phyloP scores from a whole-genome alignment of 2,888 invertebrate species.

The Limenitis camilla region DNA sequence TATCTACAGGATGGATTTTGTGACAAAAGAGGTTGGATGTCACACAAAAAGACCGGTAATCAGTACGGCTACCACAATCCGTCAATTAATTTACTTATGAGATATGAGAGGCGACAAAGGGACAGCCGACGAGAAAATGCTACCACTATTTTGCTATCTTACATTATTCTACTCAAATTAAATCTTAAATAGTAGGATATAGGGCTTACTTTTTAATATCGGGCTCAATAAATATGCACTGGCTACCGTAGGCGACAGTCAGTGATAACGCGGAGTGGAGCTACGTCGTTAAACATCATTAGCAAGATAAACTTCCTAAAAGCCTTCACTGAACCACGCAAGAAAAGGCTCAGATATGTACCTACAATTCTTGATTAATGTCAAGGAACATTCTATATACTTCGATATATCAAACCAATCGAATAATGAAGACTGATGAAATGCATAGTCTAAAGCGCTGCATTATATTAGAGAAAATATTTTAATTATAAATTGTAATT shows the following conservation, averaged over 20 bases:
- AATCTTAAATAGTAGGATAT: conserved; percentile 32
- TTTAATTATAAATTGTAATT: too few species aligned
- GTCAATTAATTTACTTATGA: conserved; percentile 61
- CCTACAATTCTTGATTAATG: conserved; percentile 40
- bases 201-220: conserved; percentile 31
- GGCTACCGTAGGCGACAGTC: conserved; percentile 64
- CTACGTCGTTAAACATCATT: conserved; percentile 70
- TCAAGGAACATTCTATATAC: conserved; percentile 25
- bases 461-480: not conserved
- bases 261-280: conserved; percentile 55
- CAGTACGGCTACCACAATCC: conserved; percentile 57
- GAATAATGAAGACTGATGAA: not conserved
- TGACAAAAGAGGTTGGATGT: conserved; percentile 54
- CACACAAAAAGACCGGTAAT: conserved; percentile 55
- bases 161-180: conserved; percentile 24
- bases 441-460: not conserved
- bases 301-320: conserved; percentile 67
- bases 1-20: conserved; percentile 38
- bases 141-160: conserved; percentile 35
- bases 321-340: conserved; percentile 49
- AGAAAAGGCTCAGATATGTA: conserved; percentile 48
- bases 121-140: conserved; percentile 44
- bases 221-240: conserved; percentile 34
- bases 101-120: conserved; percentile 64
- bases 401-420: conserved; percentile 5